Evolutionary conservation across 1,140 invertebrate species (phyloP).

Genomic region (Papilio xuthus): DNA sequence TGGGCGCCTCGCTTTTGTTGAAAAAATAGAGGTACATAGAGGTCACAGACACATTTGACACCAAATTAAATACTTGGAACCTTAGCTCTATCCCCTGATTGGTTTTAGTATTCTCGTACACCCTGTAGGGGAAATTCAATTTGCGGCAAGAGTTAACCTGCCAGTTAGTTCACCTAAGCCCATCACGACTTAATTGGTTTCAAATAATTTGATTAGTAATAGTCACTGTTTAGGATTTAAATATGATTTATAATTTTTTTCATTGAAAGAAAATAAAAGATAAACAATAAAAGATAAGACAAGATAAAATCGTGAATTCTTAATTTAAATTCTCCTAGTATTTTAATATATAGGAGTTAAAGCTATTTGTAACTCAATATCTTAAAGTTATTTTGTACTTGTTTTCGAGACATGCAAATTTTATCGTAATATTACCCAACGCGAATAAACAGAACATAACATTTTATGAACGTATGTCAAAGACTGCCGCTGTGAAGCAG

Average conservation of each 20-base stretch:
- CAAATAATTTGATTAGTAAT: slow-evolving; percentile 8
- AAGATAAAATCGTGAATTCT: background rate
- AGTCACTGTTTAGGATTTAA: background rate
- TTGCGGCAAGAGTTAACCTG: slow-evolving; percentile 9
- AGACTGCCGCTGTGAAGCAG: slow-evolving; percentile 6
- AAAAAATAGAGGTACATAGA: too few relatives aligned
- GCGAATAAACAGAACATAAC: background rate
- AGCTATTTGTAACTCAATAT: background rate
- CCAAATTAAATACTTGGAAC: background rate
- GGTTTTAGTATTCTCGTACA: background rate
- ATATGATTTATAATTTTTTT: background rate
- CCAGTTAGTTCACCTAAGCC: slow-evolving; percentile 23
- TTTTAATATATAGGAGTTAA: background rate
- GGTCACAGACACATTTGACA: too few relatives aligned
- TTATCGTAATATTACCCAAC: background rate
- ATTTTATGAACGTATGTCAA: background rate
- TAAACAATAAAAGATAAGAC: too few relatives aligned
- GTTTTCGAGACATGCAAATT: background rate
- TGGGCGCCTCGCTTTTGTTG: too few relatives aligned
- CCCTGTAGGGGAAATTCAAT: slow-evolving; percentile 1
- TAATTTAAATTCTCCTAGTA: background rate
- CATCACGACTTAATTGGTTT: background rate
- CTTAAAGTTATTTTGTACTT: background rate
- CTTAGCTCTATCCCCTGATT: background rate
- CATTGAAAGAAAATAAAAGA: background rate